A percentile compares a stretch with the other conserved stretches of the same genome.
Conservation (phyloP, 2,113 vertebrate species). For the Mustelus asterias region DNA sequence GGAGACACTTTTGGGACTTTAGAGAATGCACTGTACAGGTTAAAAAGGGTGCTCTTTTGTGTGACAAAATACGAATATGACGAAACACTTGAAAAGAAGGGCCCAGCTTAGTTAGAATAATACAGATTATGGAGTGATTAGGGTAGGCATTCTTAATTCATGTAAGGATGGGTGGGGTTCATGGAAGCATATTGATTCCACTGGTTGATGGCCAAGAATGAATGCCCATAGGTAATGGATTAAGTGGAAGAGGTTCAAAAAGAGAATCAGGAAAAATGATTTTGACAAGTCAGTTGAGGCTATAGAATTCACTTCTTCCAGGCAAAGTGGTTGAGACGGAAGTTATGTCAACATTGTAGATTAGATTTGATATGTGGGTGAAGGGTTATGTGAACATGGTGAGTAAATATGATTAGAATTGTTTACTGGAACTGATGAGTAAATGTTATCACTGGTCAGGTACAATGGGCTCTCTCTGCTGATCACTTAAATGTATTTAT, state of each 20-base stretch:
- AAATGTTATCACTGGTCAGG: neutral
- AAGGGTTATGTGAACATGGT: neutral
- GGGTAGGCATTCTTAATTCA: neutral
- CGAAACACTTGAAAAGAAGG: no score
- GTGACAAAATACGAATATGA: neutral
- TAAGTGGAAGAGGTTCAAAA: neutral
- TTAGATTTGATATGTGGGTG: neutral
- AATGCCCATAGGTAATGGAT: neutral
- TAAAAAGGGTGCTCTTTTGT: neutral
- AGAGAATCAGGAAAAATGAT: neutral
- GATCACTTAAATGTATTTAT: neutral
- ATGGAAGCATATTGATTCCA: neutral
- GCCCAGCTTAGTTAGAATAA: neutral
- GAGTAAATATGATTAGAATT: neutral
- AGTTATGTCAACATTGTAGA: neutral
- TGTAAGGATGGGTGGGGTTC: no score
- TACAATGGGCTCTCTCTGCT: neutral
- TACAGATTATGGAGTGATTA: neutral
- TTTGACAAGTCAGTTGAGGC: neutral
- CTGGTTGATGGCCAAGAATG: neutral
- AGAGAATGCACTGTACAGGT: neutral
- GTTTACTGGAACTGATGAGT: neutral
- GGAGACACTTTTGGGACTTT: neutral
- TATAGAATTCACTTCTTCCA: neutral
- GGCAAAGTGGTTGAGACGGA: neutral